Conservation (phyloP, 2,797 vertebrate genomes). For the Betta splendens region DNA sequence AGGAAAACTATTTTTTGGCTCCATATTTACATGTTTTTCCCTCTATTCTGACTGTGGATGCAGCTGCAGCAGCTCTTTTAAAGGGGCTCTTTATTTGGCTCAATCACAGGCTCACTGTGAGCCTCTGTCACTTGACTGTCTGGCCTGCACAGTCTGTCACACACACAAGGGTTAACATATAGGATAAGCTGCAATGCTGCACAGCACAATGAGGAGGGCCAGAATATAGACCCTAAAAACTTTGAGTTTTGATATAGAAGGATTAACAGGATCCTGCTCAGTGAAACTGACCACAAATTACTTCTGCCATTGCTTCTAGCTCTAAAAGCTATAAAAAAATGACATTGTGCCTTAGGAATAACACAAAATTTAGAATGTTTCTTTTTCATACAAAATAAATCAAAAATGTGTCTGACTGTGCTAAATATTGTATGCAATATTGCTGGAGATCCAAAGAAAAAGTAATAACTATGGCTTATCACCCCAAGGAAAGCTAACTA, state of each 20-base stretch:
- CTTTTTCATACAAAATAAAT: neutral
- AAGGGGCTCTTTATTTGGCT: conserved; percentile 77
- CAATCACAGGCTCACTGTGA: conserved; percentile 73
- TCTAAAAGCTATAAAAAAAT: conserved; percentile 1
- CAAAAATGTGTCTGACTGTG: no score
- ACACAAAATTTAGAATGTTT: neutral
- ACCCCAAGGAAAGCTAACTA: neutral
- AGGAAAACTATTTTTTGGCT: conserved; percentile 57
- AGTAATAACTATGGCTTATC: neutral
- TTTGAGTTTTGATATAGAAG: conserved; percentile 3
- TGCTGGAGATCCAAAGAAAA: neutral
- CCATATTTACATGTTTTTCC: conserved; percentile 72
- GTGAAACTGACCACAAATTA: conserved; percentile 24
- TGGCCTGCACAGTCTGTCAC: conserved; percentile 59
- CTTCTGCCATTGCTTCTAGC: conserved; percentile 7
- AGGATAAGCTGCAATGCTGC: conserved; percentile 49
- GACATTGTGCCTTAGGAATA: neutral
- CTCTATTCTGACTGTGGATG: conserved; percentile 57
- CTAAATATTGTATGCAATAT: no score
- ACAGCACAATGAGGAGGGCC: conserved; percentile 32
- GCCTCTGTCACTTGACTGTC: conserved; percentile 64
- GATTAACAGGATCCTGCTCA: conserved; percentile 24
- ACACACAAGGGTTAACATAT: conserved; percentile 60
- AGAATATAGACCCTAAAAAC: conserved; percentile 29
- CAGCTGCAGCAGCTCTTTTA: conserved; percentile 72